Evolutionary conservation across 2,888 invertebrate species (phyloP).

Genomic region (Megamerina dolium): DNA sequence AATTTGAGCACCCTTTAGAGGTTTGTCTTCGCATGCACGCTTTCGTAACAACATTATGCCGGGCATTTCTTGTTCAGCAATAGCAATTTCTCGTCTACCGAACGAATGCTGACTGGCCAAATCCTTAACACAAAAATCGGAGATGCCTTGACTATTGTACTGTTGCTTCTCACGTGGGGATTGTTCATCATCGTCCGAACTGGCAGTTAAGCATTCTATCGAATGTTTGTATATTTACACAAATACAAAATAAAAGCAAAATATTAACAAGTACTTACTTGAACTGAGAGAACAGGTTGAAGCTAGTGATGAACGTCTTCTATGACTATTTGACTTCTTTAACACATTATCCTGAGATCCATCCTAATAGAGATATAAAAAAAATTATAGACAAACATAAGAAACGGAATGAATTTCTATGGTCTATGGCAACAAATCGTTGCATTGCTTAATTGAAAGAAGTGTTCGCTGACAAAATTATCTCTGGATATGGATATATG

Average conservation of each 20-base stretch:
- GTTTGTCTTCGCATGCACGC: slow-evolving; percentile 85
- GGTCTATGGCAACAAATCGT: no score
- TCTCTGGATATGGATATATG: no score
- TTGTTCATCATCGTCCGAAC: slow-evolving; percentile 86
- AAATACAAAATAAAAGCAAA: background rate
- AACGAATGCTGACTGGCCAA: slow-evolving; percentile 79
- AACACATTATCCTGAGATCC: slow-evolving; percentile 59
- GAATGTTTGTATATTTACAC: background rate
- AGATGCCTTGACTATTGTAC: slow-evolving; percentile 71
- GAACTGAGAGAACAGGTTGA: slow-evolving; percentile 93
- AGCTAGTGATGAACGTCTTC: slow-evolving; percentile 74
- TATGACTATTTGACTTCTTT: slow-evolving; percentile 74
- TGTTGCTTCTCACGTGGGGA: slow-evolving; percentile 90
- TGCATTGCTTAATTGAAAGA: no score
- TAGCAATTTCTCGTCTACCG: slow-evolving; percentile 92
- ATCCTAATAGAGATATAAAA: slow-evolving; percentile 23
- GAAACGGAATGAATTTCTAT: no score
- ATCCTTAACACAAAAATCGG: slow-evolving; percentile 89
- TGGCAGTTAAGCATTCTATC: slow-evolving; percentile 53
- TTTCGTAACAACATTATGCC: slow-evolving; percentile 91
- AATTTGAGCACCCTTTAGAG: slow-evolving; percentile 86
- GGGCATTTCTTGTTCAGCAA: slow-evolving; percentile 98
- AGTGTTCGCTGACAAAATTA: no score
- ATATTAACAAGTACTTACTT: slow-evolving; percentile 52
- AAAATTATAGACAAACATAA: no score